These are phyloP conservation scores for Polymixis lichenea DNA, from an alignment of 2,888 invertebrate species.

Conservation along the genomic window DNA sequence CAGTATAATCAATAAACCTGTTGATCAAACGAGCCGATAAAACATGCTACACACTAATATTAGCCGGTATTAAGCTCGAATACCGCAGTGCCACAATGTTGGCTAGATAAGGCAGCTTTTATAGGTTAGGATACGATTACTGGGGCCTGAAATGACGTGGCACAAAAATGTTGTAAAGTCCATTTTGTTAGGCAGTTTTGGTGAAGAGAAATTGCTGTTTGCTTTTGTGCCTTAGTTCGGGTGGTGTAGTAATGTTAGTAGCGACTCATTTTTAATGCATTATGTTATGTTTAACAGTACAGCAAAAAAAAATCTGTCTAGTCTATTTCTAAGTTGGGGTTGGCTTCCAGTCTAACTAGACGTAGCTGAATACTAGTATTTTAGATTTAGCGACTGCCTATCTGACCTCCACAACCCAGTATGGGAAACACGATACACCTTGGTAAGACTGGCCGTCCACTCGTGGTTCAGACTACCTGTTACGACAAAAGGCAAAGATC, in stretches of 20 bases:
- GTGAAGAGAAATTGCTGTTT: constrained; percentile 16
- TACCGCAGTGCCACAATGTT: constrained; percentile 58
- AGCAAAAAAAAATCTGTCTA: too few species aligned
- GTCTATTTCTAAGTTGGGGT: too few species aligned
- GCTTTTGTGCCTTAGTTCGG: constrained; percentile 1
- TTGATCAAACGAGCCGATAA: constrained; percentile 64
- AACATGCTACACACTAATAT: constrained; percentile 55
- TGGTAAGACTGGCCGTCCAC: too few species aligned
- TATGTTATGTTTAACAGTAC: background rate
- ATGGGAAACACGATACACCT: too few species aligned
- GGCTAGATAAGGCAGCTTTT: constrained; percentile 47
- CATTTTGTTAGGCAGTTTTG: constrained; percentile 29
- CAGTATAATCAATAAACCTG: constrained; percentile 66
- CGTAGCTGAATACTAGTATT: too few species aligned
- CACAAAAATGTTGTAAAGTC: constrained; percentile 37
- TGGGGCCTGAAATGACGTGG: constrained; percentile 34
- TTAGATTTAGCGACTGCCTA: too few species aligned
- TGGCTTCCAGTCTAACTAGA: too few species aligned
- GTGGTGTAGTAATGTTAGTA: background rate
- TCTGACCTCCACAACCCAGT: too few species aligned
- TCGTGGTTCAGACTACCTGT: too few species aligned
- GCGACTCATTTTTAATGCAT: background rate
- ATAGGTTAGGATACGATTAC: constrained; percentile 16
- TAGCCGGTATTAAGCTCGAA: constrained; percentile 42
- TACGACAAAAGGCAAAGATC: too few species aligned